A percentile compares a stretch with the other conserved stretches of the same genome.
Conservation (phyloP, 2,113 vertebrate species). For the Vanacampus margaritifer region DNA sequence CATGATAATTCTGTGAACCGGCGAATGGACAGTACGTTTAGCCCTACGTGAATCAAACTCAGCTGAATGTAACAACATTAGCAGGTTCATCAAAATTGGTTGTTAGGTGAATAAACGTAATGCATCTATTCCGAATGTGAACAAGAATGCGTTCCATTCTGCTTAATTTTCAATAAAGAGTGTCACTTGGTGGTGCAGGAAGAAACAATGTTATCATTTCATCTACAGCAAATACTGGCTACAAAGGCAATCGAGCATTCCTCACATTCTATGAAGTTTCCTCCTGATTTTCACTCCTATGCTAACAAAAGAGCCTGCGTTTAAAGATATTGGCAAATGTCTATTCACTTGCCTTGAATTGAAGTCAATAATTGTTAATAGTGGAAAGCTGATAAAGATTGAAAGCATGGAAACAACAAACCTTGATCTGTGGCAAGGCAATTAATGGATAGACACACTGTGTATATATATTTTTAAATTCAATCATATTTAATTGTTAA, state of each 20-base stretch:
- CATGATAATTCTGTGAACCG: neutral
- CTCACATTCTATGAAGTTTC: conserved; percentile 37
- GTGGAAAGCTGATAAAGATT: neutral
- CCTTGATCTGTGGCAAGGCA: too few species aligned
- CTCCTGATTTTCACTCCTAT: neutral
- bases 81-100: too few species aligned
- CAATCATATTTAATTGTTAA: too few species aligned
- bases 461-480: too few species aligned
- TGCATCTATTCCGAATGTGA: too few species aligned
- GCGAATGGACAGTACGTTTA: neutral
- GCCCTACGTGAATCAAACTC: neutral
- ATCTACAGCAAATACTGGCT: conserved; percentile 49
- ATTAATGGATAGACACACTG: too few species aligned
- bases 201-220: conserved; percentile 31
- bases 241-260: conserved; percentile 37
- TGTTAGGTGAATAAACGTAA: too few species aligned
- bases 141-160: neutral
- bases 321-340: neutral
- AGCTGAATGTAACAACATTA: too few species aligned
- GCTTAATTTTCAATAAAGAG: neutral
- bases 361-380: neutral
- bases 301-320: neutral
- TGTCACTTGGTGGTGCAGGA: conserved; percentile 4
- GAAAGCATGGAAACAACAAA: neutral
- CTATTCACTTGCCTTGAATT: neutral